These are phyloP conservation scores for Bucco capensis DNA, from an alignment of 2,113 vertebrate species.

Conservation along the genomic window DNA sequence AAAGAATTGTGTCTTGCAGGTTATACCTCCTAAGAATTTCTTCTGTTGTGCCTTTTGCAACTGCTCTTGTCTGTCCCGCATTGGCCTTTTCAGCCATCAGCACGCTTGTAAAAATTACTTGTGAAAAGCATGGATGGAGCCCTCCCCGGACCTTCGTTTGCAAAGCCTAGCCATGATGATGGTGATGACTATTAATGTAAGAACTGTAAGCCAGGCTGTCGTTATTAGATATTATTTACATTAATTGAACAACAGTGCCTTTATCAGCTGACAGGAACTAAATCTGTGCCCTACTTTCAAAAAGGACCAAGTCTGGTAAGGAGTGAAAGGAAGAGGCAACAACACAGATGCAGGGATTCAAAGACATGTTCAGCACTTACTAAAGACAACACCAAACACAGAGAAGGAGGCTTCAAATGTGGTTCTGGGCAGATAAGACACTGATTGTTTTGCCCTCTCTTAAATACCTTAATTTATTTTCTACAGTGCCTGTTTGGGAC, in stretches of 20 bases:
- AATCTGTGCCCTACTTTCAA: neutral
- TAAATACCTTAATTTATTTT: neutral
- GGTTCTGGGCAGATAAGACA: fast-evolving
- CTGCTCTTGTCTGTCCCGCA: no score
- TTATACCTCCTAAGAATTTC: no score
- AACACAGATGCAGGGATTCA: neutral
- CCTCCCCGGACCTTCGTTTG: no score
- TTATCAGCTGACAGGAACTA: neutral
- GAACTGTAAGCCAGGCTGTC: neutral
- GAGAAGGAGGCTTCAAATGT: neutral
- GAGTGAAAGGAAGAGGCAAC: neutral
- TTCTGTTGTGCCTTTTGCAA: no score
- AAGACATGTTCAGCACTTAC: neutral
- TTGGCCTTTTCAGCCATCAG: no score
- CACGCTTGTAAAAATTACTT: no score
- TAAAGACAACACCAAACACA: neutral
- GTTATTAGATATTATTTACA: neutral
- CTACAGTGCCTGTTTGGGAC: neutral
- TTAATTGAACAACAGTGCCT: neutral
- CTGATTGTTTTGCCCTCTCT: neutral
- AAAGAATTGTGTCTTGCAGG: no score
- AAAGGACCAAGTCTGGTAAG: neutral
- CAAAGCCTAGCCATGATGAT: no score
- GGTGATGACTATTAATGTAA: no score
- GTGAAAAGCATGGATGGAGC: no score